Base-by-base conservation (phyloP, 1,140 invertebrate genomes). In the Calosoma granatense region DNA sequence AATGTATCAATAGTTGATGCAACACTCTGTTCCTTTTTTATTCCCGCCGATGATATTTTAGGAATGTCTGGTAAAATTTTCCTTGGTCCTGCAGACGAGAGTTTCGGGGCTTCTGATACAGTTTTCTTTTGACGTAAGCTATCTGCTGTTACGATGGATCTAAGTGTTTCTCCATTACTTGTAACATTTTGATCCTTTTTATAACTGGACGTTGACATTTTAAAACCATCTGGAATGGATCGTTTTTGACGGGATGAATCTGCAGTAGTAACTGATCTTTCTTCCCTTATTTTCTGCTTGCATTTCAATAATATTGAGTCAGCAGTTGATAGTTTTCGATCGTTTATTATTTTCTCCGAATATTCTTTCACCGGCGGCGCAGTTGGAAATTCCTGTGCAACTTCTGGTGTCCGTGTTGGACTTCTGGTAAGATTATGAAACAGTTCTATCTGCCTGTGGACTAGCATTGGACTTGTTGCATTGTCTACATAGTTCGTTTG, bases 401-500 rank as follows among this genome's bases (percentile, higher is more conserved):
- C 6, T 17, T 47, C 41, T 17, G 9, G 9, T 47, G 6, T 47
- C 6, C 6, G 6, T 36, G 26, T 36, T 0, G 69, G 69, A 63
- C 67, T 68, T 63, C 69, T 57, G 0, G 69, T 67, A 39, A 83
- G 68, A 64, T 82, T 83, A 60, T 83, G 81, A 14, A 83, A 68
- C 2, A 82, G 76, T 63, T 82, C 79, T 6, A 82, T 78, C 65
- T 80, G 76, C 53, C 77, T 78, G 61, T 83, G 81, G 14, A 72
- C 62, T 23, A 77, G 64, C 51, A 70, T 67, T 4, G 76, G 74
- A 60, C 74, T 76, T 19, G 75, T 70, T 19, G 72, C 70, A 59
- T 74, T 76, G 15, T 78, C 76, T 0, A 72, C 70, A 20, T 74
- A 74, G 59, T 70, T 73, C 6, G 68, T 67, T 58, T 70, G 71